Evolutionary conservation across 2,113 vertebrate species (phyloP).

Genomic region (Phaetusa simplex): DNA sequence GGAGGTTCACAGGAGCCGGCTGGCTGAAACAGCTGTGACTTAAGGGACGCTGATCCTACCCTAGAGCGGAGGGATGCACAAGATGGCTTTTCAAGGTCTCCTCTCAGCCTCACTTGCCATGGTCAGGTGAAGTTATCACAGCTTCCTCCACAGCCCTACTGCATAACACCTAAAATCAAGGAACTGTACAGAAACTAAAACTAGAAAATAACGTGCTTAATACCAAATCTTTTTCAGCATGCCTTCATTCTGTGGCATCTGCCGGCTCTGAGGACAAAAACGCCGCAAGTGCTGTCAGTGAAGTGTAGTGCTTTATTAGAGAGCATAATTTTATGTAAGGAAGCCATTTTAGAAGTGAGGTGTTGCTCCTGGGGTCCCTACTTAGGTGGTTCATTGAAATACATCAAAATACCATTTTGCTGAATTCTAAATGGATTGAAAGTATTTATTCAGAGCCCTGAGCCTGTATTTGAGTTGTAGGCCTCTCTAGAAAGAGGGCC

Average conservation of each 20-base stretch:
- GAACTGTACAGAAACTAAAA: background rate
- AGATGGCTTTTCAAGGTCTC: background rate
- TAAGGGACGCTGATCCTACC: background rate
- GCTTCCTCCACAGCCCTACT: background rate
- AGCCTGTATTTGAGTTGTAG: background rate
- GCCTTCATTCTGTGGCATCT: background rate
- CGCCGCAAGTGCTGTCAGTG: rapidly evolving
- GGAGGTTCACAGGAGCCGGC: background rate
- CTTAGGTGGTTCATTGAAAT: background rate
- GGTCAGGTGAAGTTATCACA: background rate
- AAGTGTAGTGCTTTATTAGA: background rate
- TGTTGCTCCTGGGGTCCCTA: background rate
- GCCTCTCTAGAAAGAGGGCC: background rate
- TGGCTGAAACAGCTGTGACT: background rate
- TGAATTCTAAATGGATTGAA: background rate
- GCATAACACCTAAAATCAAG: background rate
- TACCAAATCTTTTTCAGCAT: background rate
- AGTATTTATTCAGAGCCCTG: background rate
- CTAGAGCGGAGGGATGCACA: background rate
- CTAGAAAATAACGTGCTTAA: background rate
- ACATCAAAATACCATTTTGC: background rate
- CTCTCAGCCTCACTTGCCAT: background rate
- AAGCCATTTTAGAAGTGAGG: background rate
- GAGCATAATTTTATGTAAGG: background rate
- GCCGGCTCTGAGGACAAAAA: background rate